These are phyloP conservation scores for Brachypalpus laphriformis DNA, from an alignment of 2,888 invertebrate species.

Conservation along the genomic window DNA sequence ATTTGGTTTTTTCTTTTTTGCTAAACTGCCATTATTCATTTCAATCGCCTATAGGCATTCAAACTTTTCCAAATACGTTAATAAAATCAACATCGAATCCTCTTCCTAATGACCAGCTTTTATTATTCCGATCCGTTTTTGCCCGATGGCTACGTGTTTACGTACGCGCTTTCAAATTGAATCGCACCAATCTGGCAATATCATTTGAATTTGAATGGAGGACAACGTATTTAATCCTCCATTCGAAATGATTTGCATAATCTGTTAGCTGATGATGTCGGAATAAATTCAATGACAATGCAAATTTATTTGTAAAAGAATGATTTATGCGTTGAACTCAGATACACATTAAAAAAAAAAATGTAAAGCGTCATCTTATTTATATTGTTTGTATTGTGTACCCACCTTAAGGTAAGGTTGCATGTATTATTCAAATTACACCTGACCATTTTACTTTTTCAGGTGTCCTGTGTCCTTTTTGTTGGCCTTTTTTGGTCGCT, in stretches of 20 bases:
- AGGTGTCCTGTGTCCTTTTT: neutral
- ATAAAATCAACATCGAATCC: neutral
- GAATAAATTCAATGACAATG: conserved; percentile 28
- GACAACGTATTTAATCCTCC: conserved; percentile 16
- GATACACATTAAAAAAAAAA: neutral
- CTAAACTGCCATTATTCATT: too few relatives aligned
- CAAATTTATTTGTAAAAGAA: conserved; percentile 20
- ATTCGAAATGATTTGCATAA: conserved; percentile 22
- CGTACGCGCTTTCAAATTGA: neutral
- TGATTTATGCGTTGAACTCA: conserved; percentile 3
- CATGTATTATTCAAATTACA: neutral
- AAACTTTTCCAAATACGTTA: too few relatives aligned
- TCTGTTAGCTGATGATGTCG: conserved; percentile 2
- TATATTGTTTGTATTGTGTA: neutral
- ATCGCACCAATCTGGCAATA: conserved; percentile 16
- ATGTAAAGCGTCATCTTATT: neutral
- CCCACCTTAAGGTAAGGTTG: neutral
- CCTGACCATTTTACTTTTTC: neutral
- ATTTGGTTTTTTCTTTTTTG: too few relatives aligned
- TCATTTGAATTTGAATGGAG: conserved; percentile 37
- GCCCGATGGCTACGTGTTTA: neutral
- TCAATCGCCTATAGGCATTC: neutral
- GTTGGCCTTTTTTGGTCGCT: neutral
- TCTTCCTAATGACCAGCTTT: neutral
- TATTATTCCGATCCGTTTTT: neutral